Evolutionary conservation across 2,888 invertebrate genomes (phyloP), one percentile per base, ranked within the genome.

Genomic region (Orthosia gothica): DNA sequence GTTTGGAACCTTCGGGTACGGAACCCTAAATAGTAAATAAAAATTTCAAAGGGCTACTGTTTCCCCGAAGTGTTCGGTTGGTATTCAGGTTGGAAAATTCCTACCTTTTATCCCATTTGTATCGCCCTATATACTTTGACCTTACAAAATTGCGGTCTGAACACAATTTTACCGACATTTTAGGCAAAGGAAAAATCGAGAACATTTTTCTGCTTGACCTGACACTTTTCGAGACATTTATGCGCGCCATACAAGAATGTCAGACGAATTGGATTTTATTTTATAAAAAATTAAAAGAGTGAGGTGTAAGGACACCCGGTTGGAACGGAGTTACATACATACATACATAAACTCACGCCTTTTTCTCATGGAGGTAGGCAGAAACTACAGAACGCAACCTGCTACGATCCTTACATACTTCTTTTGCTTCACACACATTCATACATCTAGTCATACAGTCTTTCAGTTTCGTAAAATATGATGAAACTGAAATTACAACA

Each of bases 61-160:
- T 67, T 62, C 12, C 45, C 45, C 57, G 74, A 55, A n/a, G 18
- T 55, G 54, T 23, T 26, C 23, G 47, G 5, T 47, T 7, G 20
- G 61, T 45, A 61, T 76, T 73, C 20, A 26, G 23, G 69, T 58
- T 55, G 58, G 47, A 11, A 65, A 77, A 70, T 61, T 57, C 49
- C 23, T 26, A 50, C 55, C 23, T 45, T 64, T 55, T 13, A 59
- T 45, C 52, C 49, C 47, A 32, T 32, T 32, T 73, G 61, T 57
- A 62, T 54, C 68, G 52, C 5, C 13, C 18, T 57, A 40, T 59
- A 26, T 26, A 4, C 26, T 40, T 57, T 20, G 45, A 50, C 59
- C 52, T 70, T 68, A 62, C 65, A 50, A 47, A 50, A 69, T 69
- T 71, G 57, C 45, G 62, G 47, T 50, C 7, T 52, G 11, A 52